These are phyloP conservation scores for Chaenocephalus aceratus DNA, from an alignment of 2,113 vertebrate species.

Conservation along the genomic window DNA sequence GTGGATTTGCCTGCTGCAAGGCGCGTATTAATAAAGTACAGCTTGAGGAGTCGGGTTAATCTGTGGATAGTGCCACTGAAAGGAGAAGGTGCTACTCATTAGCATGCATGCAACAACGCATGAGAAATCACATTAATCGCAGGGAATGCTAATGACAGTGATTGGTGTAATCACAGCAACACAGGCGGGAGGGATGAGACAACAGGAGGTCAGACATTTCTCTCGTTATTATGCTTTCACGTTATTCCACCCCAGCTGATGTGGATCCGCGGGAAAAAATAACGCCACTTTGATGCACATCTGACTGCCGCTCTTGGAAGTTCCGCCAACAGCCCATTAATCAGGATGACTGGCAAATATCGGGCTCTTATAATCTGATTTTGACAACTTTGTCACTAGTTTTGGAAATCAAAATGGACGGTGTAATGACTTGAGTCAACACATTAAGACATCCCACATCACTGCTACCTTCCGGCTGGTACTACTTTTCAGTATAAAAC, in stretches of 20 bases:
- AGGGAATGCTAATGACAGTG: slow-evolving; percentile 76
- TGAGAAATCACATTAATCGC: slow-evolving; percentile 74
- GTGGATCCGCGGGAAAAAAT: slow-evolving; percentile 42
- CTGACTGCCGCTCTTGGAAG: slow-evolving; percentile 25
- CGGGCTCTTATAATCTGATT: slow-evolving; percentile 43
- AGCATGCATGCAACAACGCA: slow-evolving; percentile 73
- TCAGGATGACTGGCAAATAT: slow-evolving; percentile 48
- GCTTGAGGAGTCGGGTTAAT: slow-evolving; percentile 55
- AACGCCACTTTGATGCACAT: slow-evolving; percentile 31
- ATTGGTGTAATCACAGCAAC: slow-evolving; percentile 79
- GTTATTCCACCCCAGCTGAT: slow-evolving; percentile 55
- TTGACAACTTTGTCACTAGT: slow-evolving; percentile 25
- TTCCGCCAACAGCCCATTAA: slow-evolving; percentile 40
- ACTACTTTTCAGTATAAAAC: slow-evolving; percentile 14
- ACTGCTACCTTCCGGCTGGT: slow-evolving; percentile 21
- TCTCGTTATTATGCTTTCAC: slow-evolving; percentile 61
- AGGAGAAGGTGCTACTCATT: slow-evolving; percentile 54
- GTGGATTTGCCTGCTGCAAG: slow-evolving; percentile 56
- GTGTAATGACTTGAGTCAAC: slow-evolving; percentile 36
- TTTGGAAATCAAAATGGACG: slow-evolving; percentile 19
- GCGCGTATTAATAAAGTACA: slow-evolving; percentile 48
- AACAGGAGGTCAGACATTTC: slow-evolving; percentile 69
- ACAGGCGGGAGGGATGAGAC: slow-evolving; percentile 60
- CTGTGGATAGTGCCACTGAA: slow-evolving; percentile 30
- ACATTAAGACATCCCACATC: slow-evolving; percentile 12